These are phyloP conservation scores for Eptesicus fuscus DNA, from an alignment of 2,113 vertebrate species.

Conservation along the genomic window DNA sequence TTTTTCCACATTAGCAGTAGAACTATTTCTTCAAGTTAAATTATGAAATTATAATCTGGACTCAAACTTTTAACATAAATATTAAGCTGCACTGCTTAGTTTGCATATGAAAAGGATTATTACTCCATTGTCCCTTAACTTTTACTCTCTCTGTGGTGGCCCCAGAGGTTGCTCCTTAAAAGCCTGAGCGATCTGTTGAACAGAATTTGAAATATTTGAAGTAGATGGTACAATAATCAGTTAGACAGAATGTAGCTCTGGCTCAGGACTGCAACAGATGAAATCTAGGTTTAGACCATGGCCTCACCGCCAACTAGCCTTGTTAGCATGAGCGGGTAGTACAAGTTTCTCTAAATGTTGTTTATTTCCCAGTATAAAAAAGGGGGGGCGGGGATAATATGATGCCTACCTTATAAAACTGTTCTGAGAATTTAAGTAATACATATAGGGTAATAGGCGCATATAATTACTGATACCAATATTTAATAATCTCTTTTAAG, in stretches of 20 bases:
- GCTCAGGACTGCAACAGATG: background rate
- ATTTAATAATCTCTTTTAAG: background rate
- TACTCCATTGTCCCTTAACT: background rate
- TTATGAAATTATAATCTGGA: slow-evolving; percentile 15
- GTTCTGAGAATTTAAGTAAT: background rate
- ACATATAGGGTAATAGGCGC: background rate
- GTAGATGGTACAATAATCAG: background rate
- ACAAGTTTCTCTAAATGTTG: background rate
- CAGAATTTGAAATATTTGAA: background rate
- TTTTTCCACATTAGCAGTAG: background rate
- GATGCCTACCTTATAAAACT: background rate
- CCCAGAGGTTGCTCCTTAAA: background rate
- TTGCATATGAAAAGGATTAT: background rate
- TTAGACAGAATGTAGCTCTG: background rate
- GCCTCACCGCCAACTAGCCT: background rate
- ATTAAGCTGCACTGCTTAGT: background rate
- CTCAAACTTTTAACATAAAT: background rate
- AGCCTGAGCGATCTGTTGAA: background rate
- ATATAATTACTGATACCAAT: background rate
- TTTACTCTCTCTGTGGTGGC: background rate
- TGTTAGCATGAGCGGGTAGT: background rate
- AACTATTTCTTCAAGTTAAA: slow-evolving; percentile 16
- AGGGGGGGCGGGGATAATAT: background rate
- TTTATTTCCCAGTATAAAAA: background rate
- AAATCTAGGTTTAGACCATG: background rate